A percentile compares a stretch with the other conserved stretches of the same genome.
phyloP scores from a whole-genome alignment of 2,797 vertebrate genomes.

The Acanthornis magna region DNA sequence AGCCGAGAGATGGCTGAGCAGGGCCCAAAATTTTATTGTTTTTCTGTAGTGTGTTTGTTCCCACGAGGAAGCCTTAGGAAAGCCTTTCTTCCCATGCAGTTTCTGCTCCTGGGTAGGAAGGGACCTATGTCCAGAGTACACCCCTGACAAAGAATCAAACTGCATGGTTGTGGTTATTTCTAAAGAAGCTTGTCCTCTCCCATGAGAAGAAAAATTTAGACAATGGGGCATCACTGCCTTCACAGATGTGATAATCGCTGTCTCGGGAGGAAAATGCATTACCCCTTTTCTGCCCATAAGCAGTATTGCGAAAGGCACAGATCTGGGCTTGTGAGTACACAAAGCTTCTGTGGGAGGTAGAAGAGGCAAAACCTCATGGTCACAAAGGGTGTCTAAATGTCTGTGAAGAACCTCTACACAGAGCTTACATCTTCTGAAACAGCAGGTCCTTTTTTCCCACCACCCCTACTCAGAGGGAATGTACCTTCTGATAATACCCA shows the following conservation, averaged over 20 bases:
- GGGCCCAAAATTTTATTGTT: not conserved
- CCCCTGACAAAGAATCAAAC: not conserved
- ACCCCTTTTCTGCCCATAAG: not conserved
- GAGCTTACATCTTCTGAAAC: not conserved
- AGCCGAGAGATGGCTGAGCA: not conserved
- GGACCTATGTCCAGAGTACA: not conserved
- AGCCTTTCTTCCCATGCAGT: not conserved
- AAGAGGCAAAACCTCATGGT: not conserved
- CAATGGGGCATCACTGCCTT: not conserved
- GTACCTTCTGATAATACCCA: not conserved
- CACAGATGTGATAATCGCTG: not conserved
- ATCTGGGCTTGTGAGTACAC: not conserved
- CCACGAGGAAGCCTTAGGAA: not conserved
- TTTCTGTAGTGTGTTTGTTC: not conserved
- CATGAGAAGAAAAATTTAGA: not conserved
- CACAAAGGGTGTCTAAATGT: not conserved
- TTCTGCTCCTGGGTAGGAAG: not conserved
- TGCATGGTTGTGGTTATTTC: not conserved
- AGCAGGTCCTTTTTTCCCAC: not conserved
- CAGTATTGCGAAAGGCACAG: not conserved
- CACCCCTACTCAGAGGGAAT: not conserved
- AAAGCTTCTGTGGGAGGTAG: not conserved
- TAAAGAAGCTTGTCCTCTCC: not conserved
- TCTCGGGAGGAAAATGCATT: accelerated
- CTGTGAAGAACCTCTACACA: not conserved